Base-by-base conservation (phyloP, 2,797 vertebrate species). In the Sebastes miniatus region DNA sequence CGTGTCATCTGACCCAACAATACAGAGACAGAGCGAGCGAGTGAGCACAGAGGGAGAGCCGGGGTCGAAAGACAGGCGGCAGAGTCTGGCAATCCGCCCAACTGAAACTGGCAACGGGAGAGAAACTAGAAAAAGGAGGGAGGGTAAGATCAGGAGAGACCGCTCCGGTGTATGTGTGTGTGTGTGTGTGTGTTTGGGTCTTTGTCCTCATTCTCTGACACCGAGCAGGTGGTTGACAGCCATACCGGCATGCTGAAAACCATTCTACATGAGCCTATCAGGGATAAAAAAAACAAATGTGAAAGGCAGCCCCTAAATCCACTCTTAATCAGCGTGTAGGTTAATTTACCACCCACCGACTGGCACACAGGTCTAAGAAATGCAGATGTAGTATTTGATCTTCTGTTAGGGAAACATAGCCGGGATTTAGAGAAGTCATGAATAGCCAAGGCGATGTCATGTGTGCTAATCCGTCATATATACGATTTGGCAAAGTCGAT, bases 1-100 rank as follows among this genome's bases (percentile, higher is more conserved):
- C 77, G 85, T 87, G 91, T 90, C 86, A 88, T 90, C 77, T 93
- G 89, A 91, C 87, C 90, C 87, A 89, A 92, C 89, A 91, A 88
- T 83, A 88, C 66, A 68, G 80, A 82, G 85, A 89, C 82, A 87
- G 87, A 83, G 75, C 54, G 25, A 88, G 73, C 27, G 50, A 87
- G 78, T 76, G 84, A 89, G 90, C 78, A 80, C 84, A 91, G 89
- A 83, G 86, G 87, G 86, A 91, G 87, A 92, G 80, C 80, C 3
- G 8, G 62, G 83, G 86, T 92, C 79, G 78, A 85, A 81, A 91
- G 88, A 91, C 84, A 88, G 88, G 88, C 83, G 58, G 87, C 72
- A 77, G 75, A 66, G 71, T 75, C 91, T 95, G 94, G 93, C 92
- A 76, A 69, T 64, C 2, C 1, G 87, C 94, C 93, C 84, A 24